These are phyloP conservation scores for Phenganax subtilis DNA, from an alignment of 92 coral and sea anemone genomes.

Conservation along the genomic window DNA sequence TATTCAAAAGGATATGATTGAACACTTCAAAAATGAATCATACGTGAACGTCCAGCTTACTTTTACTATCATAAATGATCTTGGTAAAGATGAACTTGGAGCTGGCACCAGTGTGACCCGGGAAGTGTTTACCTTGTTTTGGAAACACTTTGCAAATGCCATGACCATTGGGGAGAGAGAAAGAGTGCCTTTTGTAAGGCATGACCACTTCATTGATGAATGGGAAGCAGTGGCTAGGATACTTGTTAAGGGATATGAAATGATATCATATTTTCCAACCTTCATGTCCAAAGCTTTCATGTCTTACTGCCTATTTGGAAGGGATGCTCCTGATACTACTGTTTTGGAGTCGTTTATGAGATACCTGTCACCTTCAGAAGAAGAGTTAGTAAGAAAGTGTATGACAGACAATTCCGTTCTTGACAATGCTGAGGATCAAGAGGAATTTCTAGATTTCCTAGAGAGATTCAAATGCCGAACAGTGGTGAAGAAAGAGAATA, in stretches of 20 bases:
- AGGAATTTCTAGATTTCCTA: constrained; percentile 47
- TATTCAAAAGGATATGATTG: constrained; percentile 41
- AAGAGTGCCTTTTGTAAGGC: constrained; percentile 56
- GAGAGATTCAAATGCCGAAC: constrained; percentile 62
- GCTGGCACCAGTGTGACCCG: constrained; percentile 29
- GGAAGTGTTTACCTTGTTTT: constrained; percentile 49
- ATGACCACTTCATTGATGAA: constrained; percentile 61
- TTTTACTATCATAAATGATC: constrained; percentile 34
- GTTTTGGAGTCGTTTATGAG: constrained; percentile 46
- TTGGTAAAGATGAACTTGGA: constrained; percentile 20
- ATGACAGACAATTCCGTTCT: constrained; percentile 41
- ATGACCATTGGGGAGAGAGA: constrained; percentile 57
- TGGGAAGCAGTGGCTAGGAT: constrained; percentile 64
- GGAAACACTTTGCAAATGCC: constrained; percentile 48
- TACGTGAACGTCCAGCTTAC: constrained; percentile 8
- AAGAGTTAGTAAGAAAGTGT: constrained; percentile 34
- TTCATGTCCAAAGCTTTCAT: constrained; percentile 59
- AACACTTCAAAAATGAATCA: constrained; percentile 45
- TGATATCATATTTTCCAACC: constrained; percentile 49
- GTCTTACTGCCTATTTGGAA: constrained; percentile 47
- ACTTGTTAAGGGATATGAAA: constrained; percentile 50
- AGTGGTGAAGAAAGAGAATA: constrained; percentile 47
- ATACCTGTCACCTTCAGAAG: constrained; percentile 55
- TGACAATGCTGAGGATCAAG: constrained; percentile 51
- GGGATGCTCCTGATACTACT: constrained; percentile 34